Base-by-base conservation (phyloP, 2,888 invertebrate species). In the Nemurella pictetii region DNA sequence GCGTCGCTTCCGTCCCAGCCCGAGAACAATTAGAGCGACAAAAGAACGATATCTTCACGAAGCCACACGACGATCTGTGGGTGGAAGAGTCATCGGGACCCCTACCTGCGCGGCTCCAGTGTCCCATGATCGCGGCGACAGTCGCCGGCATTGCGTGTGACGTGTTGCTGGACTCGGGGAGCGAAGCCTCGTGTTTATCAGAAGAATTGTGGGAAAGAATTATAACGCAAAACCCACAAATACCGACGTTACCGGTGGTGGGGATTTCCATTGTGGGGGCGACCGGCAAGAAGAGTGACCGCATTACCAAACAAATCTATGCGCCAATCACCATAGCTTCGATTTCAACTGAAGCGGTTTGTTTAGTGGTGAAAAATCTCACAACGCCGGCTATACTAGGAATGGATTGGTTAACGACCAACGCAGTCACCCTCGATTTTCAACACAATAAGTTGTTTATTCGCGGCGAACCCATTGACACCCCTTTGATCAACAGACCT, bases 151-250 rank as follows among this genome's bases (percentile, higher is more conserved):
- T n/a, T n/a, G n/a, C n/a, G n/a, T n/a, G n/a, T n/a, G n/a, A n/a
- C n/a, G n/a, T n/a, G n/a, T n/a, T n/a, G n/a, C n/a, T n/a, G n/a
- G n/a, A n/a, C n/a, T n/a, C 27, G 77, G 77, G 27, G 1, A 77
- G 77, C 26, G 77, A 77, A 28, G 77, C 28, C 25, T 77, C 77
- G 12, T 77, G 77, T 27, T 27, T 77, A 20, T 77, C 77, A 77
- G 77, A 77, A 26, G 77, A 77, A 12, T 26, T 27, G 26, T n/a
- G 28, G 26, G 27, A 77, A 26, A 26, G 12, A 4, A 27, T 73
- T 25, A 26, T 73, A 7, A 4, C 12, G 12, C 26, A 77, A 2
- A 27, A 27, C 12, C 12, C 12, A 27, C 12, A 12, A 9, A 77
- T 77, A n/a, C 12, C 27, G 27, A 27, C 77, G 15, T 30, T 80